Conservation (phyloP, 2,113 vertebrate species). For the Kobus ellipsiprymnus region DNA sequence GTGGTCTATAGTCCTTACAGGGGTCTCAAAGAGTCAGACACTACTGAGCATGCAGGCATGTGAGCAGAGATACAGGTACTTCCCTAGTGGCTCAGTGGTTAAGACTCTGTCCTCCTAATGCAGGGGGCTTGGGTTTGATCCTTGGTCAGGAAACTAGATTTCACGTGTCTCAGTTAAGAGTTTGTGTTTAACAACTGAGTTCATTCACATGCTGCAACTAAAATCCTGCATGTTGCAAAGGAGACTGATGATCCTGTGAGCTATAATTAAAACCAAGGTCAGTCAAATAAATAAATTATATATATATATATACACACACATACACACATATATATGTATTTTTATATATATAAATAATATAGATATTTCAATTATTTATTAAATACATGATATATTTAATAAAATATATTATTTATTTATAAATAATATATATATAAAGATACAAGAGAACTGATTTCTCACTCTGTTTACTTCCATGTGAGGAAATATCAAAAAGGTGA, state of each 20-base stretch:
- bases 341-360: background rate
- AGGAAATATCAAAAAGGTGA: background rate
- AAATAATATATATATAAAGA: background rate
- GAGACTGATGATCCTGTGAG: background rate
- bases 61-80: background rate
- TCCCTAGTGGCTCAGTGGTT: background rate
- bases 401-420: background rate
- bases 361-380: background rate
- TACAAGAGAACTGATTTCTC: background rate
- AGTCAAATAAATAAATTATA: background rate
- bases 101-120: background rate
- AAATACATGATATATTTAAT: background rate
- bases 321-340: background rate
- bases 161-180: background rate
- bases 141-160: background rate
- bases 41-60: background rate
- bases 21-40: background rate
- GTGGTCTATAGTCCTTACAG: background rate
- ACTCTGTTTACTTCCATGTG: background rate
- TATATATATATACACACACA: rapidly evolving
- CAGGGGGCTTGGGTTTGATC: background rate
- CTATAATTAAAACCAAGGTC: background rate
- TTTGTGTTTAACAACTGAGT: background rate
- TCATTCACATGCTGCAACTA: background rate
- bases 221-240: background rate